Evolutionary conservation across 2,888 invertebrate genomes (phyloP).

Genomic region (Tenthredo scrophulariae): DNA sequence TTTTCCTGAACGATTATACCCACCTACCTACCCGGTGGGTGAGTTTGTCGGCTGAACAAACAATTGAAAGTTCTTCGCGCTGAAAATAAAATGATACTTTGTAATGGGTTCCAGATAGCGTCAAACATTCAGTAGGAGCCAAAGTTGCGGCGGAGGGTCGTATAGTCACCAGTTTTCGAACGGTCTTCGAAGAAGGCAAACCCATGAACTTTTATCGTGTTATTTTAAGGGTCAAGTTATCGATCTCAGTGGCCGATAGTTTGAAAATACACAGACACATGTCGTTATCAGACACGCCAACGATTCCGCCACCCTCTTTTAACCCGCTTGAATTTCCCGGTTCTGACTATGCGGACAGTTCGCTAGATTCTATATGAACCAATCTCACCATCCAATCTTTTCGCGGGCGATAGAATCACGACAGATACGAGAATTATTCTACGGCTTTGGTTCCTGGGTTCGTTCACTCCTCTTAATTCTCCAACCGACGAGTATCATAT

Average conservation of each 20-base stretch:
- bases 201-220: conserved; percentile 46
- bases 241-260: conserved; percentile 32
- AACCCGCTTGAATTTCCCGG: background rate
- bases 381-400: conserved; percentile 19
- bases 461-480: background rate
- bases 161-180: conserved; percentile 31
- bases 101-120: conserved; percentile 20
- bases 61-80: conserved; percentile 33
- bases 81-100: conserved; percentile 40
- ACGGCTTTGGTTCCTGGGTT: background rate
- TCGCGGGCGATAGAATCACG: background rate
- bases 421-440: background rate
- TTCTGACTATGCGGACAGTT: background rate
- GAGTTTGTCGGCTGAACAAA: conserved; percentile 33
- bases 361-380: background rate
- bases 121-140: background rate
- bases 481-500: background rate
- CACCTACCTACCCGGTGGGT: background rate
- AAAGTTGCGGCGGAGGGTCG: background rate
- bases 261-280: conserved; percentile 14
- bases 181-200: conserved; percentile 25
- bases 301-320: conserved; percentile 24
- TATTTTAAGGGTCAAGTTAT: conserved; percentile 46
- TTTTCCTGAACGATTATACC: conserved; percentile 24
- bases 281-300: conserved; percentile 38